These are phyloP conservation scores for Carapus acus DNA, from an alignment of 2,797 vertebrate species.

Conservation along the genomic window DNA sequence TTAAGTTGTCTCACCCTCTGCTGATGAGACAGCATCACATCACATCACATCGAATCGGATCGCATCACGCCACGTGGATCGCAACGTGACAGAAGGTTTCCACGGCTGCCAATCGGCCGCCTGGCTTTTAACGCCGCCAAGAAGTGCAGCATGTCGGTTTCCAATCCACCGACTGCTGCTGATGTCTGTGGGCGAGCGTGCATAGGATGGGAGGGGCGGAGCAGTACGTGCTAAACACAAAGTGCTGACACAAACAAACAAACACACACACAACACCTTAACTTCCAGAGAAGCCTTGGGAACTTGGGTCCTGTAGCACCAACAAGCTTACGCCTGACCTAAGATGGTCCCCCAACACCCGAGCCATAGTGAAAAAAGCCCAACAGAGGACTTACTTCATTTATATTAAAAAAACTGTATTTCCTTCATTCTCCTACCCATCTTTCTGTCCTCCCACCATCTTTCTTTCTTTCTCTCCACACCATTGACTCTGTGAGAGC, in stretches of 20 bases:
- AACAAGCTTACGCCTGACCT: too few relatives aligned
- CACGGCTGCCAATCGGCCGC: conserved; percentile 11
- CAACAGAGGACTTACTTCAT: too few relatives aligned
- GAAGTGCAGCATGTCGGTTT: conserved; percentile 13
- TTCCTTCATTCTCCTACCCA: too few relatives aligned
- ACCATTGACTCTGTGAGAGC: too few relatives aligned
- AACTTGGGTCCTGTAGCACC: too few relatives aligned
- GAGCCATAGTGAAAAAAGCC: too few relatives aligned
- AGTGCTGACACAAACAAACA: not conserved
- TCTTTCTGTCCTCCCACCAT: too few relatives aligned
- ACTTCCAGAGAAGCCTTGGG: too few relatives aligned
- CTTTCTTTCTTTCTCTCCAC: too few relatives aligned
- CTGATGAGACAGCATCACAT: conserved; percentile 31
- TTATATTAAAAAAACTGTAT: too few relatives aligned
- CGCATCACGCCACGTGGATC: conserved; percentile 30
- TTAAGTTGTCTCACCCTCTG: conserved; percentile 42
- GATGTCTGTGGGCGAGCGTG: conserved; percentile 1
- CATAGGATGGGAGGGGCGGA: not conserved
- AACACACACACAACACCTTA: too few relatives aligned
- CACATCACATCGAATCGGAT: conserved; percentile 50
- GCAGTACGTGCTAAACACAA: not conserved
- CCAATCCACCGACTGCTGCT: conserved; percentile 2
- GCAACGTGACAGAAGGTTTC: conserved; percentile 36
- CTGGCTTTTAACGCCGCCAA: conserved; percentile 18
- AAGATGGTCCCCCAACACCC: too few relatives aligned